These are phyloP conservation scores for Thomomys bottae DNA, from an alignment of 2,113 vertebrate genomes.

Conservation along the genomic window DNA sequence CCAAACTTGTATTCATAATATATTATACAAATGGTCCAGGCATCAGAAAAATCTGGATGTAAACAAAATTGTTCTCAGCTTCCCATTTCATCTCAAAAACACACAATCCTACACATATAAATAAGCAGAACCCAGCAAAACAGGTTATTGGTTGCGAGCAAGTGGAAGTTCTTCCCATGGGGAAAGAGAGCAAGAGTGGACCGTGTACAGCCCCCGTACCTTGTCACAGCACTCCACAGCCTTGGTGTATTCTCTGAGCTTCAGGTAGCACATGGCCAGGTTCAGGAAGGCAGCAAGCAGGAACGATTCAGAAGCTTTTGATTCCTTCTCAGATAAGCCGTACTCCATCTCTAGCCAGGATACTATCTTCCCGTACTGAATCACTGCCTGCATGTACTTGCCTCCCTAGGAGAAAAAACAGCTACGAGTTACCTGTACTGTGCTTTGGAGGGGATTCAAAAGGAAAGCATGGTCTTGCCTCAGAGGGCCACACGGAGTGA, in stretches of 20 bases:
- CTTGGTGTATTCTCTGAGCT: constrained; percentile 90
- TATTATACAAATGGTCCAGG: background rate
- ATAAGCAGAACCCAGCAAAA: background rate
- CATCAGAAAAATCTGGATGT: background rate
- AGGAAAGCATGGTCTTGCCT: background rate
- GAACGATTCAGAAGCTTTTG: constrained; percentile 88
- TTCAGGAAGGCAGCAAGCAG: constrained; percentile 94
- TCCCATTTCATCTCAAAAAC: constrained; percentile 3
- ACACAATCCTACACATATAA: background rate
- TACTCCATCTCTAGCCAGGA: constrained; percentile 96
- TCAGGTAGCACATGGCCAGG: constrained; percentile 95
- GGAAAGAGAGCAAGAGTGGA: accelerated
- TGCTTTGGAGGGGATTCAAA: no score
- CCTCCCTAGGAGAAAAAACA: constrained; percentile 85
- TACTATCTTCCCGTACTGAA: constrained; percentile 95
- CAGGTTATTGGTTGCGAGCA: background rate
- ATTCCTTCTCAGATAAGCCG: constrained; percentile 88
- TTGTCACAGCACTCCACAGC: constrained; percentile 95
- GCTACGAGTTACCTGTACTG: background rate
- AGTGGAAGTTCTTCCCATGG: background rate
- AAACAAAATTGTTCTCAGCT: background rate
- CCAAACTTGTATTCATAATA: background rate
- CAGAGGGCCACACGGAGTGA: background rate
- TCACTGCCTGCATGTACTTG: constrained; percentile 91
- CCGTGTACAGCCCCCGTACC: constrained; percentile 80